These are phyloP conservation scores for Heliconius hewitsoni DNA, from an alignment of 1,140 invertebrate genomes.

Conservation along the genomic window DNA sequence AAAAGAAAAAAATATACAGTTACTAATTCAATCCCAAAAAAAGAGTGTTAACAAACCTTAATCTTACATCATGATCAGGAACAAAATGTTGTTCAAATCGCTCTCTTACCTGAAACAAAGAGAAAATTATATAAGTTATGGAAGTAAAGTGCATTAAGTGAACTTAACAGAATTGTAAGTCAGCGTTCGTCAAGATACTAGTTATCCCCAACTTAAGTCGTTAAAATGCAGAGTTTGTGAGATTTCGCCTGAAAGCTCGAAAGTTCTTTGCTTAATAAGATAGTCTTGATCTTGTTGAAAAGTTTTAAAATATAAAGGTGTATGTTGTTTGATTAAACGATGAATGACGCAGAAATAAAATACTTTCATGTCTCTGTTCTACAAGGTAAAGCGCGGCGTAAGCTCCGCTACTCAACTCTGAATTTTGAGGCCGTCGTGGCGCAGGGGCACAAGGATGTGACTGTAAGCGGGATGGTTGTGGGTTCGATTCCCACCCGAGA, in stretches of 20 bases:
- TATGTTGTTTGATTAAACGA: neutral
- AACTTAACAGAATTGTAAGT: neutral
- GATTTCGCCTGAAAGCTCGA: neutral
- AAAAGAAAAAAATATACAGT: neutral
- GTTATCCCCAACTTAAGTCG: neutral
- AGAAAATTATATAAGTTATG: neutral
- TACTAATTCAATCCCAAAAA: too few relatives aligned
- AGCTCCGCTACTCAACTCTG: too few relatives aligned
- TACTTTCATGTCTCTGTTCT: too few relatives aligned
- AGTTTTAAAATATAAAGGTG: neutral
- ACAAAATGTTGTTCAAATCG: neutral
- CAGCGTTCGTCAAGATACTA: conserved; percentile 1
- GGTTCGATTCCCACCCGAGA: too few relatives aligned
- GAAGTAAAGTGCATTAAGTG: neutral
- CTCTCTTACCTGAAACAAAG: conserved; percentile 32
- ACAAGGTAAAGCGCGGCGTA: too few relatives aligned
- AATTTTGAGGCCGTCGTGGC: too few relatives aligned
- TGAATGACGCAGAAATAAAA: neutral
- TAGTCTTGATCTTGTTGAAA: neutral
- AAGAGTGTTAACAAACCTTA: neutral
- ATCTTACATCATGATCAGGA: neutral
- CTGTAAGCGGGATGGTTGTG: too few relatives aligned
- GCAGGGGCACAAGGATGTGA: too few relatives aligned
- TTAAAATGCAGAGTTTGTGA: conserved; percentile 1
- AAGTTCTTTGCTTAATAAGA: neutral